Conservation (phyloP, 2,888 invertebrate genomes). For the Galerucella pusilla region DNA sequence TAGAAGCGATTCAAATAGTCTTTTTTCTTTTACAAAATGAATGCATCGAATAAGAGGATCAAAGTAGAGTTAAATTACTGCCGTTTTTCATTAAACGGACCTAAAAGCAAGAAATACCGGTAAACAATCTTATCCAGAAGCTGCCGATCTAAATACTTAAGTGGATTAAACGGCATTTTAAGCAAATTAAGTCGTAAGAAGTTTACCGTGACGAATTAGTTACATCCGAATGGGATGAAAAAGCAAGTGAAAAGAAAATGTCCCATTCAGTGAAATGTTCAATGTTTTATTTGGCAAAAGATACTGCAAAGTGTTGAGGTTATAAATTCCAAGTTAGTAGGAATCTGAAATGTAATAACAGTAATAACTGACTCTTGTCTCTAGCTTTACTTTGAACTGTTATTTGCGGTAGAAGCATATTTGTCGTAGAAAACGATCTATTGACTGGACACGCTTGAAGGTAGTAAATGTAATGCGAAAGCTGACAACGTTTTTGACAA, state of each 20-base stretch:
- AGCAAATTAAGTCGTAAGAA: conserved; percentile 33
- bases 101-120: conserved; percentile 26
- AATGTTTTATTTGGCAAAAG: too few species aligned
- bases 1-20: neutral
- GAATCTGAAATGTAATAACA: too few species aligned
- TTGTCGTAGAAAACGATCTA: too few species aligned
- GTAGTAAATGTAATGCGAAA: too few species aligned
- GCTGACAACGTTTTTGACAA: too few species aligned
- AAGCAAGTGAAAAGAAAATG: neutral
- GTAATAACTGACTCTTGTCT: too few species aligned
- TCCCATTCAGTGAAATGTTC: neutral
- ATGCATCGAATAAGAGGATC: conserved; percentile 14
- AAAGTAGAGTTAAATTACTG: conserved; percentile 30
- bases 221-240: conserved; percentile 9
- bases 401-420: too few species aligned
- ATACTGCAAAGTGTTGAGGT: too few species aligned
- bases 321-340: too few species aligned
- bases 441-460: too few species aligned
- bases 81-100: conserved; percentile 28
- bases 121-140: conserved; percentile 33
- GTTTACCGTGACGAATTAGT: conserved; percentile 26
- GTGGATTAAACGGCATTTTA: conserved; percentile 32
- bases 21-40: neutral
- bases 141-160: conserved; percentile 32
- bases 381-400: too few species aligned